Evolutionary conservation across 2,113 vertebrate genomes (phyloP).

Genomic region (Galbula dea): DNA sequence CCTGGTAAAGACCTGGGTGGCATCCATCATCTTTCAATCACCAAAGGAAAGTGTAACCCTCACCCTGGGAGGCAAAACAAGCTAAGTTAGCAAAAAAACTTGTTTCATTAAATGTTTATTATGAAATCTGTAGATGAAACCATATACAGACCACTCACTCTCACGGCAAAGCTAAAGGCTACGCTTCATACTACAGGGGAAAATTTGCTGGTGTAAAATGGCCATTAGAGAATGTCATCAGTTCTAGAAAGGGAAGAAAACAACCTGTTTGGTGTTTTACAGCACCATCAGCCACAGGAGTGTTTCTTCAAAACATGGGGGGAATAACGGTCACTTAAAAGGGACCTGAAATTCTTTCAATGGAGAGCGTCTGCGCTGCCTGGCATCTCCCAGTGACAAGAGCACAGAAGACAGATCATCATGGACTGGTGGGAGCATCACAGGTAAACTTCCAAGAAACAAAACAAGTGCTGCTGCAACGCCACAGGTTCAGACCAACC

Average conservation of each 20-base stretch:
- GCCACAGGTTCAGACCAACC: background rate
- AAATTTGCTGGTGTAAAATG: background rate
- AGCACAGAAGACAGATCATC: background rate
- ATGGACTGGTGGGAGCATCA: background rate
- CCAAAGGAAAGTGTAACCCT: slow-evolving; percentile 29
- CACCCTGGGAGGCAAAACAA: background rate
- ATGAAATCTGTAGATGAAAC: background rate
- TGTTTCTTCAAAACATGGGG: background rate
- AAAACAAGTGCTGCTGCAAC: background rate
- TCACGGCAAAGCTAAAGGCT: background rate
- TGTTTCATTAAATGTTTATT: background rate
- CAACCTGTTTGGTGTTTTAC: background rate
- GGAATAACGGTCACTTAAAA: background rate
- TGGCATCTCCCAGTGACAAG: background rate
- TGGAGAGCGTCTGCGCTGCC: background rate
- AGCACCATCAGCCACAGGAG: background rate
- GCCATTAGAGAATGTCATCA: background rate
- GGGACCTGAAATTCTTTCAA: background rate
- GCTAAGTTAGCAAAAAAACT: background rate
- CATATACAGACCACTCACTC: background rate
- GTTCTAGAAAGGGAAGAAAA: background rate
- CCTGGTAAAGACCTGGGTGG: background rate
- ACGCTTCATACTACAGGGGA: background rate
- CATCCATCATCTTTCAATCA: slow-evolving; percentile 14
- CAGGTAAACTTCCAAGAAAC: background rate